Evolutionary conservation across 2,888 invertebrate species (phyloP).

Genomic region (Girardia tigrina): DNA sequence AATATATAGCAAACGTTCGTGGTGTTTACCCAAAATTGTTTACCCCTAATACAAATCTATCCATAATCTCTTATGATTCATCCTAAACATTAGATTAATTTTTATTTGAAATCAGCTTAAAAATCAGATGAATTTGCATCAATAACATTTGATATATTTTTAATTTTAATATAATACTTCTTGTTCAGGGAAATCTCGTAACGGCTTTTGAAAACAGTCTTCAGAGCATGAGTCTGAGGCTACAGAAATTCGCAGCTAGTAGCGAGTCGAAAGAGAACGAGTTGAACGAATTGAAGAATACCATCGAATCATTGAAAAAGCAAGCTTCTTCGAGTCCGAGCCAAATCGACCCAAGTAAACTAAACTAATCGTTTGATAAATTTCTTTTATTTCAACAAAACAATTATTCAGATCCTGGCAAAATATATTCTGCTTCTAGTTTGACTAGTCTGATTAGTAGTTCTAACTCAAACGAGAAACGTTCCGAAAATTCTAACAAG

Average conservation of each 20-base stretch:
- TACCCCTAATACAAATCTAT: no score
- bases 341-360: background rate
- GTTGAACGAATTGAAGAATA: slow-evolving; percentile 9
- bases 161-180: background rate
- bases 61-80: no score
- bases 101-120: no score
- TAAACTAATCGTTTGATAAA: background rate
- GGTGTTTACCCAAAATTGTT: no score
- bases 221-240: slow-evolving; percentile 1
- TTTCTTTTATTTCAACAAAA: background rate
- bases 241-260: slow-evolving; percentile 7
- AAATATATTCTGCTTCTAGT: background rate
- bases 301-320: background rate
- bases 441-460: background rate
- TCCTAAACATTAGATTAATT: no score
- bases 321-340: background rate
- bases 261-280: background rate
- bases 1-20: no score
- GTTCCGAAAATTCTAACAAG: background rate
- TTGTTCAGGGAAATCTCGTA: slow-evolving; percentile 9
- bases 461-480: background rate
- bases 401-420: background rate
- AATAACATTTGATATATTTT: no score
- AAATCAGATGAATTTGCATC: no score
- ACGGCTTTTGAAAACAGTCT: slow-evolving; percentile 11